Evolutionary conservation across 2,888 invertebrate genomes (phyloP).

Genomic region (Anthoptus insignis): DNA sequence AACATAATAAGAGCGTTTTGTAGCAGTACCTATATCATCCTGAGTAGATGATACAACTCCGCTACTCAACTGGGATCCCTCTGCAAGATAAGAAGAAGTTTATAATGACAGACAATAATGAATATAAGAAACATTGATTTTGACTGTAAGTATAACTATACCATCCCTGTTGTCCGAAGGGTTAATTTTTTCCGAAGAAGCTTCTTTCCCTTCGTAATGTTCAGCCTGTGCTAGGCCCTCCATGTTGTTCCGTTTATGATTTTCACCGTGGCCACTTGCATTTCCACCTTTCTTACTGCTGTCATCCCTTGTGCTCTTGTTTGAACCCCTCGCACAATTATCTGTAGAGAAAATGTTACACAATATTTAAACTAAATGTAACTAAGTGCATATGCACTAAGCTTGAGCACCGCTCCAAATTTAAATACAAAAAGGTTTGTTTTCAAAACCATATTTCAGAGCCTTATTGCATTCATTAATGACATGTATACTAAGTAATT

Average conservation of each 20-base stretch:
- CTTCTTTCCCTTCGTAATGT: constrained; percentile 77
- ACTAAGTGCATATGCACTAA: not conserved
- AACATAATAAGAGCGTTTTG: constrained; percentile 65
- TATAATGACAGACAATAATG: too few relatives aligned
- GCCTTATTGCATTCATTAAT: not conserved
- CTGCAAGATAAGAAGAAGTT: constrained; percentile 41
- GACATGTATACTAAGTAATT: not conserved
- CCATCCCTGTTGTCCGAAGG: constrained; percentile 69
- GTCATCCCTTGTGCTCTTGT: constrained; percentile 79
- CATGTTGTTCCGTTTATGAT: constrained; percentile 76
- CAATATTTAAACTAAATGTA: constrained; percentile 23
- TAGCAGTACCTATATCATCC: constrained; percentile 64
- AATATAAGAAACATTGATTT: too few relatives aligned
- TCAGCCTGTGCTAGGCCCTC: constrained; percentile 81
- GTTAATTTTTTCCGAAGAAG: constrained; percentile 66
- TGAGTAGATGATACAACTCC: constrained; percentile 75
- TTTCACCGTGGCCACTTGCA: constrained; percentile 72
- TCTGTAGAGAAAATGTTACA: constrained; percentile 56
- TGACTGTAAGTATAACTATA: too few relatives aligned
- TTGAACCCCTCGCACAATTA: constrained; percentile 77
- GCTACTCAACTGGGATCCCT: constrained; percentile 67
- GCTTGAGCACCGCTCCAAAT: not conserved
- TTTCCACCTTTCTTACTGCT: constrained; percentile 76
- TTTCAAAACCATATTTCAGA: too few relatives aligned
- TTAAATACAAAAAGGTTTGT: too few relatives aligned